Evolutionary conservation across 30 jellyfish, hydroid and myxozoan genomes (phyloP).

Genomic region (Rhopilema esculentum): DNA sequence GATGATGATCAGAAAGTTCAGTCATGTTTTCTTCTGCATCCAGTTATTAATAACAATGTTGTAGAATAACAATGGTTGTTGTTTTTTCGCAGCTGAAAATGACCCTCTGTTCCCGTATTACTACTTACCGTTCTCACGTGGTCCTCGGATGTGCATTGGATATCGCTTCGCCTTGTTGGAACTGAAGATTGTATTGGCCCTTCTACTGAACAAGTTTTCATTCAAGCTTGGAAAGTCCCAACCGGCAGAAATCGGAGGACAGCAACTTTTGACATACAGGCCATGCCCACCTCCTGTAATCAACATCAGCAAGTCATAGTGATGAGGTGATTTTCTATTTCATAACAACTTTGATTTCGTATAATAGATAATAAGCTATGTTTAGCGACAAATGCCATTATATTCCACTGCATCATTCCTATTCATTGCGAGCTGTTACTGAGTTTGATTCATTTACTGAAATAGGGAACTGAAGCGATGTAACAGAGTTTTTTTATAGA

Average conservation of each 20-base stretch:
- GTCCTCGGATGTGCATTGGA: conserved; percentile 52
- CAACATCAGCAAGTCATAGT: conserved; percentile 3
- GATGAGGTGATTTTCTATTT: neutral
- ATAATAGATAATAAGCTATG: neutral
- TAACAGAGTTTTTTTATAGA: too few relatives aligned
- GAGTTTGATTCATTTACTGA: too few relatives aligned
- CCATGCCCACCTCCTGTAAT: conserved; percentile 39
- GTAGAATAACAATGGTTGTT: too few relatives aligned
- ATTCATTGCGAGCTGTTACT: too few relatives aligned
- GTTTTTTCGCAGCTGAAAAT: neutral
- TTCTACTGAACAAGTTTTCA: neutral
- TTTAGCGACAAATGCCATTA: neutral
- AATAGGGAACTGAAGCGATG: too few relatives aligned
- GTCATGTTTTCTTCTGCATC: too few relatives aligned
- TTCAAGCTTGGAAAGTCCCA: conserved; percentile 34
- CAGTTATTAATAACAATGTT: too few relatives aligned
- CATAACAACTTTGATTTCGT: neutral
- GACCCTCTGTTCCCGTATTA: conserved; percentile 46
- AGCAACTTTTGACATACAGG: conserved; percentile 13
- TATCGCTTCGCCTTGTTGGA: conserved; percentile 34
- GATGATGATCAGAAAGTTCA: too few relatives aligned
- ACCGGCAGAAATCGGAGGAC: conserved; percentile 28
- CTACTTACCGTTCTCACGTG: conserved; percentile 40
- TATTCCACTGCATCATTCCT: too few relatives aligned
- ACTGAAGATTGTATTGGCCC: conserved; percentile 33